A percentile compares a stretch with the other conserved stretches of the same genome.
Conservation (phyloP, 2,888 invertebrate species). For the Andrena trimmerana region DNA sequence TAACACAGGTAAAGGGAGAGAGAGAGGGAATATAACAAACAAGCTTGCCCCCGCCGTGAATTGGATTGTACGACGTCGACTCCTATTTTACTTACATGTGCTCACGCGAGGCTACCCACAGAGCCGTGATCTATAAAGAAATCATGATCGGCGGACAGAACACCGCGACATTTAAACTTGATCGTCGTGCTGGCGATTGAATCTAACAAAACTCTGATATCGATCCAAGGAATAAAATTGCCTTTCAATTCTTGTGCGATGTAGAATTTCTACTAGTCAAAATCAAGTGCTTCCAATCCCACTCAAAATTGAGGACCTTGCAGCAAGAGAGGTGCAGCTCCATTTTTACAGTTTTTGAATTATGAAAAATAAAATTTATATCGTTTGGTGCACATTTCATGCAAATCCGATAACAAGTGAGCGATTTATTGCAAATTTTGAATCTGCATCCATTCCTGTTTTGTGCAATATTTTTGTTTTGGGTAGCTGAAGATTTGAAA, state of each 20-base stretch:
- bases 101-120: constrained; percentile 27
- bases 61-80: constrained; percentile 48
- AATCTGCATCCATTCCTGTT: too few species aligned
- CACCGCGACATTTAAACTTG: constrained; percentile 20
- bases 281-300: too few species aligned
- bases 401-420: too few species aligned
- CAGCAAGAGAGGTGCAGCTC: too few species aligned
- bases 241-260: neutral
- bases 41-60: constrained; percentile 46
- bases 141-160: constrained; percentile 18
- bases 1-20: constrained; percentile 43
- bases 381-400: too few species aligned
- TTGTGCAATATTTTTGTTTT: too few species aligned
- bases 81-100: constrained; percentile 37
- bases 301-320: too few species aligned
- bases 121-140: constrained; percentile 35
- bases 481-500: too few species aligned
- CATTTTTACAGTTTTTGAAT: too few species aligned
- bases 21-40: constrained; percentile 53
- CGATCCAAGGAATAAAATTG: neutral
- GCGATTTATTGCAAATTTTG: too few species aligned
- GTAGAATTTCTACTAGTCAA: too few species aligned
- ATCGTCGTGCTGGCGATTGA: neutral
- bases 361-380: too few species aligned
- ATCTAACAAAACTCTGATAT: constrained; percentile 2